Conservation (phyloP, 2,888 invertebrate genomes). For the Conops quadrifasciatus region DNA sequence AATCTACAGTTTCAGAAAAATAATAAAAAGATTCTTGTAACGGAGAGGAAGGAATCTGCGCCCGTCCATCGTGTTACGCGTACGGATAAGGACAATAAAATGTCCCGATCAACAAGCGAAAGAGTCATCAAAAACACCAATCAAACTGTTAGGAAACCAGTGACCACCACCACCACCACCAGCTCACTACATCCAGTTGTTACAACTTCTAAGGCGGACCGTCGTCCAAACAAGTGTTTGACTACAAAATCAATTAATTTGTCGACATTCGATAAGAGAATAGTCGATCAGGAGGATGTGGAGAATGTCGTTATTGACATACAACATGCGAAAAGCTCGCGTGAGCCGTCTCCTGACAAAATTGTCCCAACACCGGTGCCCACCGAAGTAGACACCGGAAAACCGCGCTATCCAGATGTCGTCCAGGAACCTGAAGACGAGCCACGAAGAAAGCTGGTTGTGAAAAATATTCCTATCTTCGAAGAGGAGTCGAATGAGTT, state of each 20-base stretch:
- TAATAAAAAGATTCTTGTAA: constrained; percentile 59
- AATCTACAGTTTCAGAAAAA: constrained; percentile 43
- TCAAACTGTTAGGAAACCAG: constrained; percentile 50
- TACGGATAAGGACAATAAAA: constrained; percentile 66
- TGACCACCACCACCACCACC: constrained; percentile 46
- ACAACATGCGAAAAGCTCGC: constrained; percentile 77
- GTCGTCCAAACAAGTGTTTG: constrained; percentile 64
- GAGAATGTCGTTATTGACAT: constrained; percentile 75
- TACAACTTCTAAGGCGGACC: constrained; percentile 38
- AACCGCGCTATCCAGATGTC: constrained; percentile 77
- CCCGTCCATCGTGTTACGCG: constrained; percentile 65
- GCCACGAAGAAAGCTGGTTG: constrained; percentile 61
- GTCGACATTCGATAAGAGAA: constrained; percentile 65
- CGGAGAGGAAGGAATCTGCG: constrained; percentile 64
- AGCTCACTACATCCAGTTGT: constrained; percentile 47
- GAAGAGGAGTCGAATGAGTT: constrained; percentile 68
- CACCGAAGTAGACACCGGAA: constrained; percentile 66
- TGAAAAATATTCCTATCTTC: constrained; percentile 67
- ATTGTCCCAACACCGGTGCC: constrained; percentile 74
- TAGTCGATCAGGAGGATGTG: constrained; percentile 66
- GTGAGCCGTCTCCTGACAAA: constrained; percentile 79
- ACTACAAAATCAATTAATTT: constrained; percentile 69
- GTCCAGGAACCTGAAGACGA: constrained; percentile 80
- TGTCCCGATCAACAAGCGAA: constrained; percentile 70
- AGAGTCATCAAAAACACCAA: constrained; percentile 67